These are phyloP conservation scores for Oryzias sinensis DNA, from an alignment of 2,797 vertebrate species.

Conservation along the genomic window DNA sequence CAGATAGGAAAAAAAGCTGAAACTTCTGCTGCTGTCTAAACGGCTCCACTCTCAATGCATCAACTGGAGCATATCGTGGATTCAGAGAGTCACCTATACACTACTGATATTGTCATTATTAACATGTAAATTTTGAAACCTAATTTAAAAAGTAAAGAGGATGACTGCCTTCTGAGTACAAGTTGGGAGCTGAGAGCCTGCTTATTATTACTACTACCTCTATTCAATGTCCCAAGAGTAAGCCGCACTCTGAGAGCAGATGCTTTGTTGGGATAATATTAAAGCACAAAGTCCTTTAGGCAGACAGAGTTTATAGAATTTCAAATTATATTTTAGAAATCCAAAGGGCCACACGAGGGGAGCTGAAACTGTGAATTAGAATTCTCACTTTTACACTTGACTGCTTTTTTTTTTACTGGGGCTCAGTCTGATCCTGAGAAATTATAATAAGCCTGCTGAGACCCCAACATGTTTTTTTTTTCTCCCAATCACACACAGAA, in stretches of 20 bases:
- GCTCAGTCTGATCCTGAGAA: no score
- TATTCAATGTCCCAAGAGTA: not conserved
- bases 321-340: not conserved
- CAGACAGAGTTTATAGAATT: slow-evolving; percentile 1
- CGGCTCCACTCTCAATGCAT: no score
- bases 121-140: slow-evolving; percentile 2
- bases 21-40: no score
- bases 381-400: not conserved
- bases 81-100: no score
- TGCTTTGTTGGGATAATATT: slow-evolving; percentile 1
- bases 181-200: not conserved
- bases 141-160: slow-evolving; percentile 1
- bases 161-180: not conserved
- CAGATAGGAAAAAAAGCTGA: no score
- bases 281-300: not conserved
- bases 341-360: not conserved
- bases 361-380: not conserved
- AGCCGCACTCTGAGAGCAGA: not conserved
- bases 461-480: not conserved
- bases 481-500: not conserved
- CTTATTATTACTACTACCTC: not conserved
- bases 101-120: not conserved
- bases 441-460: not conserved
- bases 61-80: no score
- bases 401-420: not conserved